Conservation (phyloP, 2,888 invertebrate species). For the Oegoconia quadripuncta region DNA sequence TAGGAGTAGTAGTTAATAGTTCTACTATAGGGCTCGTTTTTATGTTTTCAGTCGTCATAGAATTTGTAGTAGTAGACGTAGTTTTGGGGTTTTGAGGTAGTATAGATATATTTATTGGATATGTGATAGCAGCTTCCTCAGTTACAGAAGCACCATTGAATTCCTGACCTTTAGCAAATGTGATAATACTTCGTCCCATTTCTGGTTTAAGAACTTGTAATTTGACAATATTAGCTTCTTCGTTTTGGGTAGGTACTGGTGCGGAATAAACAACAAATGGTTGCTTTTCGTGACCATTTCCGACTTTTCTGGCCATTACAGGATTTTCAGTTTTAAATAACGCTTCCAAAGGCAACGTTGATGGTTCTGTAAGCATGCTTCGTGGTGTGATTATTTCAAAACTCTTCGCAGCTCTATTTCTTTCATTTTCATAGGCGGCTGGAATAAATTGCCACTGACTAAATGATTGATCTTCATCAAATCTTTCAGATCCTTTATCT, state of each 20-base stretch:
- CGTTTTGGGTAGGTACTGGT: slow-evolving; percentile 47
- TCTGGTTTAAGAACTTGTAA: slow-evolving; percentile 53
- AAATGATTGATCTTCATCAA: slow-evolving; percentile 35
- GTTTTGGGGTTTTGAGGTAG: slow-evolving; percentile 30
- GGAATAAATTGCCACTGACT: slow-evolving; percentile 68
- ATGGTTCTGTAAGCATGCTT: slow-evolving; percentile 72
- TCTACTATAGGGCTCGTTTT: slow-evolving; percentile 38
- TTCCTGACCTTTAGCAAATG: slow-evolving; percentile 64
- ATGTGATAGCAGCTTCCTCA: slow-evolving; percentile 41
- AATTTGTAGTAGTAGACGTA: slow-evolving; percentile 24
- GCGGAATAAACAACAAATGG: slow-evolving; percentile 73
- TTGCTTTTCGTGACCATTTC: slow-evolving; percentile 39
- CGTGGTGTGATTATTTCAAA: slow-evolving; percentile 64
- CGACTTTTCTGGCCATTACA: slow-evolving; percentile 42
- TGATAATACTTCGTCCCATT: slow-evolving; percentile 51
- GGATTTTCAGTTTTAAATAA: slow-evolving; percentile 80
- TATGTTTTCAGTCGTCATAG: slow-evolving; percentile 25
- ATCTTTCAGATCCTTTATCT: slow-evolving; percentile 50
- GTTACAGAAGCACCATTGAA: slow-evolving; percentile 46
- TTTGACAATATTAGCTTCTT: slow-evolving; percentile 53
- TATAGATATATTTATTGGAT: slow-evolving; percentile 49
- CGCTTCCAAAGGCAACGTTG: slow-evolving; percentile 83
- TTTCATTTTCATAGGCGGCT: slow-evolving; percentile 70
- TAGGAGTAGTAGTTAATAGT: slow-evolving; percentile 30
- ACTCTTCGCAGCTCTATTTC: slow-evolving; percentile 43